Conservation (phyloP, 2,113 vertebrate genomes). For the Dinomys branickii region DNA sequence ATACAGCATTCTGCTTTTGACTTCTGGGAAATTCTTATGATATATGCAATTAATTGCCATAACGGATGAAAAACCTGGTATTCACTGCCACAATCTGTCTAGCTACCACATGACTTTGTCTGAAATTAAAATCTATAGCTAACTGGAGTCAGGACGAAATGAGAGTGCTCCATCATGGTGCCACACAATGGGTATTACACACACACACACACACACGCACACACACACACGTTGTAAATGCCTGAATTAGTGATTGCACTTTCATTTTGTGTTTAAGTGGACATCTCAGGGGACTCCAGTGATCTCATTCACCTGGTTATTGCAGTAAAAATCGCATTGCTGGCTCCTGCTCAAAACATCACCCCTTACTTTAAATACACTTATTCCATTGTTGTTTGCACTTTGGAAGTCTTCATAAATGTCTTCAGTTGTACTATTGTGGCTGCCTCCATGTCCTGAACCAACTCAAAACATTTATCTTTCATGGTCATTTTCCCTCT, state of each 20-base stretch:
- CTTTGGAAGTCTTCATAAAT: not conserved
- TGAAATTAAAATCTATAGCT: conserved; percentile 12
- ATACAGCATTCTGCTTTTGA: not conserved
- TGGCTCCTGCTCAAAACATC: not conserved
- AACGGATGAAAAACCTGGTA: conserved; percentile 50
- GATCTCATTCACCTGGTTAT: not conserved
- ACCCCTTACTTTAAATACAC: not conserved
- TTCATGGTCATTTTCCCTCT: not conserved
- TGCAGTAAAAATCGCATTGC: not conserved
- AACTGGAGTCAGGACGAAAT: not conserved
- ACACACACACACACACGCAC: not conserved
- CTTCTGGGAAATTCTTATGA: conserved; percentile 31
- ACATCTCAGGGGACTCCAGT: not conserved
- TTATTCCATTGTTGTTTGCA: not conserved
- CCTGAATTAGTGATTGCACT: not conserved
- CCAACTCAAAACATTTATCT: not conserved
- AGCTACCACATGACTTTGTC: not conserved
- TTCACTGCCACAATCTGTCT: not conserved
- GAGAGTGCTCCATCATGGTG: no score
- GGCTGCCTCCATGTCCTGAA: not conserved
- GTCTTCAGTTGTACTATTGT: not conserved
- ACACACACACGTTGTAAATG: not conserved
- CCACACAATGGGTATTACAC: not conserved
- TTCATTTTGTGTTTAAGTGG: not conserved
- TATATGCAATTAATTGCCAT: not conserved